Evolutionary conservation across 2,113 vertebrate genomes (phyloP), one percentile per base, ranked within the genome.

Genomic region (Datnioides undecimradiatus): DNA sequence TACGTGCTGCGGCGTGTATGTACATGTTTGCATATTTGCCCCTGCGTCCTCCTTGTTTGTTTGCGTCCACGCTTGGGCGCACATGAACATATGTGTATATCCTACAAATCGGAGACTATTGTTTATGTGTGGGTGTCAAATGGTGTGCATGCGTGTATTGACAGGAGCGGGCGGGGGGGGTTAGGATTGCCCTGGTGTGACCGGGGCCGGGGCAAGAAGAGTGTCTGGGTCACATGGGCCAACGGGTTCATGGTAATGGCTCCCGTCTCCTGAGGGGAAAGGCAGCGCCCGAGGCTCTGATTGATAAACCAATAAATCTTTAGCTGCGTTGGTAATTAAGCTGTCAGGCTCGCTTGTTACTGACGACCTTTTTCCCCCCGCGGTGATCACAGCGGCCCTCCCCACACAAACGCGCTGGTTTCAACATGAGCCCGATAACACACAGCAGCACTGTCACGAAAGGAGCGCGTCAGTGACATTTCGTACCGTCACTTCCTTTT

Each of bases 281-380:
- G 91, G 93, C 93, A 94, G 90, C 67, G 95, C 96, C 94, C 11
- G 82, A 90, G 95, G 96, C 94, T 74, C 93, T 96, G 95, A 98
- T 97, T 98, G 96, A 97, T 97, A 97, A 98, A 97, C 97, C 97
- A 96, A 97, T 97, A 97, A 97, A 98, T 98, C 97, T 97, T 97
- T 97, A 96, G 95, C 94, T 94, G 95, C 94, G 94, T 96, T 95
- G 94, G 96, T 97, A 97, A 97, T 96, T 97, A 97, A 97, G 94
- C 95, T 97, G 96, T 97, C 97, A 97, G 94, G 93, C 92, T 88
- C 85, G 91, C 93, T 94, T 96, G 95, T 96, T 95, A 94, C 91
- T 87, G 95, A 93, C 91, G 87, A 94, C 92, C 93, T 95, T 95
- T 94, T 86, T 74, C 64, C 76, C 90, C 92, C 91, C 31, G 74